Base-by-base conservation (phyloP, 2,797 vertebrate species). In the Dendrocincla fuliginosa region DNA sequence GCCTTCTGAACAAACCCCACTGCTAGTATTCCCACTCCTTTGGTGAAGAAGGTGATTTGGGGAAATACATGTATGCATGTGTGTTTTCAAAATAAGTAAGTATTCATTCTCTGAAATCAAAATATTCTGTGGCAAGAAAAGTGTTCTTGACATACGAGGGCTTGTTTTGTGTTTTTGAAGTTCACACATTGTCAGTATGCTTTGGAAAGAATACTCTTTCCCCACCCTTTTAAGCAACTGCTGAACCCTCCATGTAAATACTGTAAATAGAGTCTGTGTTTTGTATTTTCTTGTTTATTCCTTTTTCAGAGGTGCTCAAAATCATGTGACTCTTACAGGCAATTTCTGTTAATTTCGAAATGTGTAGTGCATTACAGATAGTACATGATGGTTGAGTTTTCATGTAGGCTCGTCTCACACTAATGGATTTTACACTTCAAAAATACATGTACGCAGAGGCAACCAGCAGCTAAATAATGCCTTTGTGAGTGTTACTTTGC, bases 361-460 rank as follows among this genome's bases (percentile, higher is more conserved):
- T 32, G 12, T 30, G 9, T 41, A 63, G 33, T 41, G n/a, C 47
- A 25, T 92, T 88, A 42, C 30, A 65, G 57, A 6, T 57, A 52
- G 77, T 75, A 37, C 27, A 4, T 41, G 39, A 25, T 91, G 50
- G 27, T 47, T 93, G 46, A 16, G 17, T 83, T 91, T 95, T 90
- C 23, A 9, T 27, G 28, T 59, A 53, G 73, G 19, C 80, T 86
- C 47, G 19, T 88, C 57, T 86, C 53, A 65, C n/a, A 22, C 35
- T 84, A 85, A 74, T 87, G 78, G 87, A 55, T 95, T 88, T 95
- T 84, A 18, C 67, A 61, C 59, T 84, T 94, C 39, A 71, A 70
- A 93, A 92, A 68, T 78, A 23, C 11, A 59, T 80, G n/a, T 74
- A 47, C n/a, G 27, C 13, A 60, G 60, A 89, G 46, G 64, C 53